These are phyloP conservation scores for Drosophila seguyi DNA, from an alignment of 1,140 invertebrate species.

Conservation along the genomic window DNA sequence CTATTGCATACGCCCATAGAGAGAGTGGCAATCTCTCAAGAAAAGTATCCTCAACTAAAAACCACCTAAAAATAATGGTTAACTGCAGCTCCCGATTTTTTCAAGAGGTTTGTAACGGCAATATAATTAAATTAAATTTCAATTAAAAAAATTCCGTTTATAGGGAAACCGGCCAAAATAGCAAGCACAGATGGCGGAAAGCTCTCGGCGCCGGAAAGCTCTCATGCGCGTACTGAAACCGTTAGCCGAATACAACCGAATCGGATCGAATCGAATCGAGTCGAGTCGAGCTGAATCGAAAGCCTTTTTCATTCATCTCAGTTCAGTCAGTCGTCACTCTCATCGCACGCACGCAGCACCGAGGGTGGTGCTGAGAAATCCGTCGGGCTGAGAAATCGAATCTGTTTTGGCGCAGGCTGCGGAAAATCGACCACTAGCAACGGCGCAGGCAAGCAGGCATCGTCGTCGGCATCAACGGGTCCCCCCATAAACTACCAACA, in stretches of 20 bases:
- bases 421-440: conserved; percentile 29
- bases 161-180: conserved; percentile 17
- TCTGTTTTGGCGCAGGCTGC: conserved; percentile 10
- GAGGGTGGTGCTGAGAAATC: conserved; percentile 63
- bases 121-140: conserved; percentile 1
- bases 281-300: conserved; percentile 39
- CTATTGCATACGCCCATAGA: neutral
- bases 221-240: conserved; percentile 65
- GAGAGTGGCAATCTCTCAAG: neutral
- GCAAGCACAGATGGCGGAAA: conserved; percentile 17
- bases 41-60: neutral
- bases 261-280: conserved; percentile 21
- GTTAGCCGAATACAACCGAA: conserved; percentile 56
- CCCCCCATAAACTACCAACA: conserved; percentile 26
- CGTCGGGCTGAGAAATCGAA: conserved; percentile 25
- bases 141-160: conserved; percentile 10
- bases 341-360: conserved; percentile 66
- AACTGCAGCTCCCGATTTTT: neutral
- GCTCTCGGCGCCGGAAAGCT: conserved; percentile 50
- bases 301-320: conserved; percentile 53
- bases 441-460: conserved; percentile 20
- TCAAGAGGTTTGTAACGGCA: neutral
- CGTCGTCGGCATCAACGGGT: conserved; percentile 18
- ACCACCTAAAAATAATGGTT: neutral
- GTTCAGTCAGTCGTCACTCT: conserved; percentile 63